These are phyloP conservation scores for Chaunax sp. DNA, from an alignment of 2,797 vertebrate species.

Conservation along the genomic window DNA sequence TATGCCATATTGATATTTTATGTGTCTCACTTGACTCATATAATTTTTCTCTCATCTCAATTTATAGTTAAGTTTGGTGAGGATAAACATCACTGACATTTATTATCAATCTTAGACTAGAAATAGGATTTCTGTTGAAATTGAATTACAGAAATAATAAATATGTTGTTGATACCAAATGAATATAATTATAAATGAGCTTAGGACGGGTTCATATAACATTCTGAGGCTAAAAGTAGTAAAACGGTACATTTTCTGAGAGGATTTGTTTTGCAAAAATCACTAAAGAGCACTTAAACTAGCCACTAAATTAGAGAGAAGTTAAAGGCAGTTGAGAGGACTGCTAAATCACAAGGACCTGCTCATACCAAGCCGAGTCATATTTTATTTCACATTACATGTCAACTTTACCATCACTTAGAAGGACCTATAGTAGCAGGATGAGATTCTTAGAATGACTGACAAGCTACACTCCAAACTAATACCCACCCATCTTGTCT, in stretches of 20 bases:
- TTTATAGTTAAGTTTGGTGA: conserved; percentile 12
- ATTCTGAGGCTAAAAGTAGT: neutral
- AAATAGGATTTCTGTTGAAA: neutral
- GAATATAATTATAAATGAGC: neutral
- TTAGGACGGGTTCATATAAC: neutral
- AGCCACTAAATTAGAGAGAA: neutral
- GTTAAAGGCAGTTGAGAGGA: neutral
- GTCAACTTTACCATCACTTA: neutral
- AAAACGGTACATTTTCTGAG: too few relatives aligned
- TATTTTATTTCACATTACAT: too few relatives aligned
- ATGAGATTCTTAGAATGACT: neutral
- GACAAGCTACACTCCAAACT: neutral
- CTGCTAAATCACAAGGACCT: neutral
- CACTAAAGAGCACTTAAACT: neutral
- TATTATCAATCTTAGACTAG: neutral
- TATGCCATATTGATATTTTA: conserved; percentile 3
- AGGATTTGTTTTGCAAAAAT: too few relatives aligned
- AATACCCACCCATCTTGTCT: neutral
- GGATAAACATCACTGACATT: neutral
- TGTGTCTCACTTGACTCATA: neutral
- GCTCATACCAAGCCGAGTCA: neutral
- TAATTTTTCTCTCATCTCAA: conserved; percentile 18
- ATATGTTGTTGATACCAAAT: neutral
- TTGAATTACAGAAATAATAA: neutral
- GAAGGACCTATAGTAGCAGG: neutral